Base-by-base conservation (phyloP, 2,888 invertebrate genomes). In the Malthinus flaveolus region DNA sequence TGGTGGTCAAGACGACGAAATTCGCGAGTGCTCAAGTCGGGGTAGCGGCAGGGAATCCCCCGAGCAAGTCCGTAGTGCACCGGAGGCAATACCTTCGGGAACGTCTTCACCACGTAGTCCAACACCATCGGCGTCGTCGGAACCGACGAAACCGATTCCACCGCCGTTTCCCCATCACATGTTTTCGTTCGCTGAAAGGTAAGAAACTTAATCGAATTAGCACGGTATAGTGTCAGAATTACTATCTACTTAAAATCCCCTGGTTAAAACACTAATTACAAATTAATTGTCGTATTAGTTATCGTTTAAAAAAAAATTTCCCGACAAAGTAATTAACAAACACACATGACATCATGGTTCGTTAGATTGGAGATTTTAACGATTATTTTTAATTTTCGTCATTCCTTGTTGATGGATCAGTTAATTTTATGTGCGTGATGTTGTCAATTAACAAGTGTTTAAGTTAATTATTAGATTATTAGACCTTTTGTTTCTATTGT, bases 111-210 rank as follows among this genome's bases (percentile, higher is more conserved):
- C 80, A 34, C 79, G 77, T 62, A 85, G 84, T 73, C 85, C 85
- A 52, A 81, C 85, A 57, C 81, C 84, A 55, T 84, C 84, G 46
- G 81, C 81, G 53, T 81, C 82, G 66, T 81, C 84, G 37, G 84
- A 85, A 68, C 88, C 82, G 74, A 87, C 80, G 73, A 85, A 71
- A 69, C 81, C 71, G 73, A 73, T 79, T 11, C 85, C 87, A 9
- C 84, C 84, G 12, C 81, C 88, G n/a, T 86, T 87, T 42, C 80
- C 84, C 1, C 88, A 86, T 66, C 84, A 86, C 73, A 84, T 89
- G 71, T 89, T 89, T 76, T 86, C 87, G 33, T 84, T 84, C 65
- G 80, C 78, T 56, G 83, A 84, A 65, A 80, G 81, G 84, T 84
- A 71, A 81, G 83, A 69, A 5, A 10, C 10, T 7, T 15, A 32